A percentile compares a stretch with the other conserved stretches of the same genome.
Conservation (phyloP, 2,888 invertebrate genomes). For the Prionchulus punctatus region DNA sequence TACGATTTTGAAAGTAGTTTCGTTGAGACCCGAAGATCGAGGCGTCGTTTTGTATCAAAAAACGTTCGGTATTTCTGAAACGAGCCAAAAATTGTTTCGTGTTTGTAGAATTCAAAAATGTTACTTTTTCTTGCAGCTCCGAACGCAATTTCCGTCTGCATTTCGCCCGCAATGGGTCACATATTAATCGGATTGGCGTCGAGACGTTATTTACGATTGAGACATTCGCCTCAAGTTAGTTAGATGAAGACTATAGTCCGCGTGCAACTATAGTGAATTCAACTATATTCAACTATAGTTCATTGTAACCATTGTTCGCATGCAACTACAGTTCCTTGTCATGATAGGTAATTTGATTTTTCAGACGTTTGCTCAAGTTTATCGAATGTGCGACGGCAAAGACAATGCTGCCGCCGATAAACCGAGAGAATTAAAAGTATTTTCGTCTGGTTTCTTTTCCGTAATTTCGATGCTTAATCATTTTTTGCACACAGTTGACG, state of each 20-base stretch:
- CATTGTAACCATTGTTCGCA: too few relatives aligned
- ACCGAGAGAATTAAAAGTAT: conserved; percentile 29
- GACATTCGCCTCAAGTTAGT: conserved; percentile 11
- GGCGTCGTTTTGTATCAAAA: conserved; percentile 49
- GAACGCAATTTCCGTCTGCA: conserved; percentile 62
- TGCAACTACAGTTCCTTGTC: too few relatives aligned
- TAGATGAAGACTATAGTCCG: not conserved
- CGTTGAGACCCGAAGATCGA: conserved; percentile 53
- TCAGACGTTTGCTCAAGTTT: conserved; percentile 12
- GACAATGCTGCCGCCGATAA: conserved; percentile 18
- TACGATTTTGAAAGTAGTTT: conserved; percentile 61
- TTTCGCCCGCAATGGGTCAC: conserved; percentile 59
- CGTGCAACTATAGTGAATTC: not conserved
- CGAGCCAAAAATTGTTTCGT: not conserved
- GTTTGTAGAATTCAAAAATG: not conserved
- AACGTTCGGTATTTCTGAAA: conserved; percentile 29
- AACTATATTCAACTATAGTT: not conserved
- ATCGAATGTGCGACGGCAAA: conserved; percentile 3
- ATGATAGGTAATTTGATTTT: not conserved
- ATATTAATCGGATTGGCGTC: conserved; percentile 62
- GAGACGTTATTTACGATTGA: conserved; percentile 34
- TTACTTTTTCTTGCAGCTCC: conserved; percentile 42
- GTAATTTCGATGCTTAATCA: not conserved
- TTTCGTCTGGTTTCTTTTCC: conserved; percentile 13
- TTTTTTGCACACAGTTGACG: conserved; percentile 30